Percentiles rank a stretch among this genome's conserved stretches.
Evolutionary conservation across 2,797 vertebrate genomes (phyloP).

Genomic region (Periparus ater): DNA sequence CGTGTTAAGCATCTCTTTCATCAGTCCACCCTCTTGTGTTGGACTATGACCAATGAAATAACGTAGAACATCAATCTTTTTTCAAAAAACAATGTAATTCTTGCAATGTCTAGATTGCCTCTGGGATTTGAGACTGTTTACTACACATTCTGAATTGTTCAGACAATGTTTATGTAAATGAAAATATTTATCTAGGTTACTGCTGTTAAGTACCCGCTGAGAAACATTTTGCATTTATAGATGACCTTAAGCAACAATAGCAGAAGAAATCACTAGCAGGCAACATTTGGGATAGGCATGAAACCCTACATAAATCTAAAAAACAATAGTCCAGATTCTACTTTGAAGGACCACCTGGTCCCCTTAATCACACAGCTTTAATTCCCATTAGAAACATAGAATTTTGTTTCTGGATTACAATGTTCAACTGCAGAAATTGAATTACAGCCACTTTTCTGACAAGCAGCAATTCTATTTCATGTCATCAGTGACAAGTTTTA

Average conservation of each 20-base stretch:
- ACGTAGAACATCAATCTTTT: constrained; percentile 31
- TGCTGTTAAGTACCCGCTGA: constrained; percentile 37
- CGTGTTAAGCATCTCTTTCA: constrained; percentile 22
- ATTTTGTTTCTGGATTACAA: neutral
- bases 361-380: neutral
- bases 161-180: constrained; percentile 55
- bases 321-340: neutral
- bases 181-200: constrained; percentile 67
- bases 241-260: constrained; percentile 48
- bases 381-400: constrained; percentile 14
- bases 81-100: constrained; percentile 35
- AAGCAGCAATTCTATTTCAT: neutral
- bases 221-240: constrained; percentile 48
- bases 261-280: constrained; percentile 40
- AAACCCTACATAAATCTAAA: constrained; percentile 32
- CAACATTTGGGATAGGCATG: neutral
- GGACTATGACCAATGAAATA: constrained; percentile 21
- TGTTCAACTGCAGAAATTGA: constrained; percentile 1
- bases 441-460: neutral
- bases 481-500: neutral
- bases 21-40: constrained; percentile 33
- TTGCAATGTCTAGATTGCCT: constrained; percentile 49
- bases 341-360: constrained; percentile 2
- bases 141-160: constrained; percentile 65
- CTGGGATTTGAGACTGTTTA: constrained; percentile 58